Evolutionary conservation across 1,140 invertebrate species (phyloP), one percentile per base, ranked within the genome.

Genomic region (Oryzaephilus surinamensis): DNA sequence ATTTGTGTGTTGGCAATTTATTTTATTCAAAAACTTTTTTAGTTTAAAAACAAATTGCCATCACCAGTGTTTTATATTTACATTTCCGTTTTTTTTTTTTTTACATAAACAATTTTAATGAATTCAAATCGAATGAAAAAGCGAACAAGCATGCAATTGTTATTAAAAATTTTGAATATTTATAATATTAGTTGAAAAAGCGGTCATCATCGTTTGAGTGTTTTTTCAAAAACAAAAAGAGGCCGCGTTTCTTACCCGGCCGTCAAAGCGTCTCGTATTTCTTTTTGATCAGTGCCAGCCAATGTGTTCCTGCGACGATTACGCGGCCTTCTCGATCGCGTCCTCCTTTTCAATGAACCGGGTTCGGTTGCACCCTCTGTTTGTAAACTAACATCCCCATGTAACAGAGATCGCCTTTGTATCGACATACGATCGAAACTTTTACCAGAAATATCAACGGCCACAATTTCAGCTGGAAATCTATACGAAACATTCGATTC

Each of bases 271-370:
- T 82, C 77, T 64, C 77, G 73, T 64, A 88, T 80, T 70, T 88
- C 84, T 65, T 84, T 85, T 54, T 84, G 78, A 72, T 86, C 83
- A 46, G 81, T 87, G 51, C 86, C 85, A 46, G 86, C 85, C 57
- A 91, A 85, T 49, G 87, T 91, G 61, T 90, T 91, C 61, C 87
- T 71, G 72, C 87, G 29, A 65, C 85, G 85, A 60, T 77, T 79
- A 46, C 82, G 70, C 39, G 79, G 74, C 65, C 81, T 81, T 41
- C 81, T 69, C 21, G 74, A 74, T 44, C 79, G 69, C n/a, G 77
- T 81, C 50, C 81, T 66, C 56, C 80, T 67, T 56, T 77, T 78
- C 13, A 81, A 72, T 7, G 71, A 73, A 12, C 23, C 46, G 20
- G 36, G 40, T 32, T 45, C 52, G 27, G 50, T 55, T 13, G 41